Conservation (phyloP, 2,113 vertebrate species). For the Capreolus pygargus region DNA sequence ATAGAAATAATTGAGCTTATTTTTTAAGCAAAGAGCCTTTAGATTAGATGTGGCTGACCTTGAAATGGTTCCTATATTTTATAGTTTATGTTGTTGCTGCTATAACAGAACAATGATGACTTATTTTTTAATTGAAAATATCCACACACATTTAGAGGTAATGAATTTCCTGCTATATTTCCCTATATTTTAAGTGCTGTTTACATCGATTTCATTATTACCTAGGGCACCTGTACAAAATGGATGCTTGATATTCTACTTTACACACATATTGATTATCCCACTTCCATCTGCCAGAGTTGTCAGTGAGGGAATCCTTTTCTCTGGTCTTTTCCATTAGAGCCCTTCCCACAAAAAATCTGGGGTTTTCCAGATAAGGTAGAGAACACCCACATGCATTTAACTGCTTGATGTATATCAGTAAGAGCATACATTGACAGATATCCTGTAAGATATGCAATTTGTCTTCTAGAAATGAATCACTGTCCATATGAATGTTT, state of each 20-base stretch:
- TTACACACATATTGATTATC: background rate
- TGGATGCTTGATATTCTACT: background rate
- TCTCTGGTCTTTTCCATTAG: background rate
- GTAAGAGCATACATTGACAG: background rate
- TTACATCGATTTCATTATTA: background rate
- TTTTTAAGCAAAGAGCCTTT: background rate
- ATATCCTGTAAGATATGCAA: background rate
- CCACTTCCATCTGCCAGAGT: background rate
- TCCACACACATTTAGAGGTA: background rate
- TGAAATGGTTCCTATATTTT: background rate
- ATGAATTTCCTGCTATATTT: background rate
- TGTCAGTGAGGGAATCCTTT: background rate
- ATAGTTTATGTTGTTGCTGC: background rate
- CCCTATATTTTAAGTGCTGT: background rate
- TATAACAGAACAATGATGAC: background rate
- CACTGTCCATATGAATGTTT: background rate
- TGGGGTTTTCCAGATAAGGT: background rate
- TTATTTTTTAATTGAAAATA: background rate
- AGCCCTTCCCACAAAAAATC: background rate
- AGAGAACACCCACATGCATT: background rate
- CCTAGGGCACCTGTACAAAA: background rate
- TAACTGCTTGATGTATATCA: background rate
- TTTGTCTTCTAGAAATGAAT: background rate
- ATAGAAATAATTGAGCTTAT: background rate
- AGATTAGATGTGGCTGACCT: background rate